A percentile compares a stretch with the other conserved stretches of the same genome.
These are phyloP conservation scores for Stenichneumon culpator DNA, from an alignment of 2,888 invertebrate species.

Conservation along the genomic window DNA sequence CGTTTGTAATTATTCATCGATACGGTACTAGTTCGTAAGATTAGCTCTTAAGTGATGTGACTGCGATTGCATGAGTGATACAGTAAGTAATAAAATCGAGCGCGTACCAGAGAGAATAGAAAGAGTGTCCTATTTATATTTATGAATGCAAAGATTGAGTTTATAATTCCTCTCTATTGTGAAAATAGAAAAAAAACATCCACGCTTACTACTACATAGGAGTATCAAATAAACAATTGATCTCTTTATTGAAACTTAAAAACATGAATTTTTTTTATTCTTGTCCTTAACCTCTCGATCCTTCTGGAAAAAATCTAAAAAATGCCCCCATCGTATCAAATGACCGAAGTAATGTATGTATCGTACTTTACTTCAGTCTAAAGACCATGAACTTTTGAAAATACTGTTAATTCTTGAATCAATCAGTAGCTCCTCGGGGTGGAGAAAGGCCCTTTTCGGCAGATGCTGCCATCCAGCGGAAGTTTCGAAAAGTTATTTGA, in stretches of 20 bases:
- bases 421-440: not conserved
- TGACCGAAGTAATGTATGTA: not conserved
- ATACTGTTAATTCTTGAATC: not conserved
- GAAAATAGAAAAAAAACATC: conserved; percentile 78
- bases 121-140: conserved; percentile 79
- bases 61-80: conserved; percentile 59
- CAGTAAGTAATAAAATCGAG: conserved; percentile 65
- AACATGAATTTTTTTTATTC: conserved; percentile 57
- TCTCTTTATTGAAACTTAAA: conserved; percentile 81
- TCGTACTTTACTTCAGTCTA: not conserved
- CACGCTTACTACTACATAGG: conserved; percentile 83
- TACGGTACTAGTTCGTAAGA: conserved; percentile 70
- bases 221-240: conserved; percentile 85
- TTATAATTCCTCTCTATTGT: conserved; percentile 82
- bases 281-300: conserved; percentile 56
- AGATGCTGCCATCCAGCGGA: conserved; percentile 76
- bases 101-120: conserved; percentile 64
- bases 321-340: not conserved
- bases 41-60: conserved; percentile 62
- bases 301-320: conserved; percentile 10
- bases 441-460: conserved; percentile 48
- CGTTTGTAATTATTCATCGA: conserved; percentile 71
- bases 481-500: conserved; percentile 43
- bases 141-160: conserved; percentile 76
- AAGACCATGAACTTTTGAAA: not conserved